These are phyloP conservation scores for Himalopsyche japonica DNA, from an alignment of 2,888 invertebrate species.

Conservation along the genomic window DNA sequence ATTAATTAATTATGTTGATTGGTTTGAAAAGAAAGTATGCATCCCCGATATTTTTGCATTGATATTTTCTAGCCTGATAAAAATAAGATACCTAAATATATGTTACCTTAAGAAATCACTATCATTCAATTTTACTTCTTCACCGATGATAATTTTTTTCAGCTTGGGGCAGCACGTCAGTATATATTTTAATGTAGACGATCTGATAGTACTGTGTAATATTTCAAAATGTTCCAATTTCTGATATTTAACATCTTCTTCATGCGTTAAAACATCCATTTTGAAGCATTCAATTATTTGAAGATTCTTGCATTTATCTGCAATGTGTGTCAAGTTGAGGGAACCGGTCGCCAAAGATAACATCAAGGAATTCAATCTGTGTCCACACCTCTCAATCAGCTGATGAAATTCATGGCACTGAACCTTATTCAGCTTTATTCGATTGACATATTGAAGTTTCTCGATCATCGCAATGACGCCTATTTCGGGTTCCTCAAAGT, in stretches of 20 bases:
- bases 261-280: conserved; percentile 64
- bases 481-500: conserved; percentile 65
- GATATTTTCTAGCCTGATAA: too few species aligned
- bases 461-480: conserved; percentile 59
- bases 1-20: too few species aligned
- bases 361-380: conserved; percentile 61
- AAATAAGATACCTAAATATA: neutral
- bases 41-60: too few species aligned
- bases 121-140: conserved; percentile 67
- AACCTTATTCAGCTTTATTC: conserved; percentile 67
- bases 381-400: conserved; percentile 60
- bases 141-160: conserved; percentile 66
- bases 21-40: too few species aligned
- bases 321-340: conserved; percentile 63
- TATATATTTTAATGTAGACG: conserved; percentile 62
- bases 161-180: conserved; percentile 64
- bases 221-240: conserved; percentile 69
- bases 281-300: conserved; percentile 68
- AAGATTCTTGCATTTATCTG: conserved; percentile 63
- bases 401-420: conserved; percentile 64
- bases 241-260: conserved; percentile 61
- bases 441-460: conserved; percentile 55
- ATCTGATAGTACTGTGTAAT: conserved; percentile 65
- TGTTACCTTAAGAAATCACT: conserved; percentile 66
- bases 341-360: conserved; percentile 62